phyloP scores from a whole-genome alignment of 2,797 vertebrate species.

The Gallinago stenura region DNA sequence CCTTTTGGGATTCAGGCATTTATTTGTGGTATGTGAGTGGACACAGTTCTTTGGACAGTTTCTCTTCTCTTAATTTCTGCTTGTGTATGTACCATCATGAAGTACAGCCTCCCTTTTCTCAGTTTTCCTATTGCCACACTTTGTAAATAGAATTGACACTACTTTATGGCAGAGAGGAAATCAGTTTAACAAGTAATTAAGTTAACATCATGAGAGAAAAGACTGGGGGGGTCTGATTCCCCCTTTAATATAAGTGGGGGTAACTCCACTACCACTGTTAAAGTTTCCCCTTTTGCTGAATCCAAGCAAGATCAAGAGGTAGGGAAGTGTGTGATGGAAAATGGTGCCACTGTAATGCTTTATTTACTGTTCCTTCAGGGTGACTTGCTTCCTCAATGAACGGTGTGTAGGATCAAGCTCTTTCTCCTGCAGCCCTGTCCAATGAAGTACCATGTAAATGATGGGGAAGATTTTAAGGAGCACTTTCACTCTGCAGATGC shows the following conservation, averaged over 20 bases:
- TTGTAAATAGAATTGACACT: neutral
- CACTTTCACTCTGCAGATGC: neutral
- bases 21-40: neutral
- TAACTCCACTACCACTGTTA: neutral
- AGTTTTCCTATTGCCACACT: neutral
- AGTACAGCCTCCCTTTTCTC: neutral
- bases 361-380: neutral
- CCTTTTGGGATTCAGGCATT: neutral
- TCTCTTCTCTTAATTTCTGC: neutral
- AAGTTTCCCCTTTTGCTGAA: neutral
- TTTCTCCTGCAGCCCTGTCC: neutral
- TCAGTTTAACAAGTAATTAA: neutral
- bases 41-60: neutral
- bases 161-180: neutral
- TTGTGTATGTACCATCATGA: neutral
- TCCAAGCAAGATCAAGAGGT: neutral
- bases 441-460: neutral
- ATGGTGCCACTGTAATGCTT: neutral
- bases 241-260: fast-evolving
- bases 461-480: neutral
- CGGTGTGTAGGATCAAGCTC: neutral
- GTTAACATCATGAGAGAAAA: neutral
- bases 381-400: neutral
- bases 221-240: neutral
- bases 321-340: neutral